phyloP scores from a whole-genome alignment of 2,888 invertebrate species.

The Acleris cristana region DNA sequence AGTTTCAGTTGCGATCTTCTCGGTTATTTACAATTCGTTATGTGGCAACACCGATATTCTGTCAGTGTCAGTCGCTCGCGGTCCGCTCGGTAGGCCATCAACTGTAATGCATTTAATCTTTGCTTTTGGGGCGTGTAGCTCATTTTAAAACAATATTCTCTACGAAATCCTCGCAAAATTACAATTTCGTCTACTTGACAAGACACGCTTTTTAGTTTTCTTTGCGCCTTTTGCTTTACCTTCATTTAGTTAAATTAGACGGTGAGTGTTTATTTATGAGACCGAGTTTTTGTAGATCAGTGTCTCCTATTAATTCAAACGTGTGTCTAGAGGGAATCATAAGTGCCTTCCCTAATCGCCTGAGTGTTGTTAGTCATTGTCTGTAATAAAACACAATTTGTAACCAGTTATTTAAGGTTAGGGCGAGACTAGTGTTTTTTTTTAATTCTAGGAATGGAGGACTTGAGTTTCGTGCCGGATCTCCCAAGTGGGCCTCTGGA shows the following conservation, averaged over 20 bases:
- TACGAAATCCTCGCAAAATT: constrained; percentile 8
- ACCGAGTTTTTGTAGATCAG: constrained; percentile 39
- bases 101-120: constrained; percentile 24
- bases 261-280: constrained; percentile 53
- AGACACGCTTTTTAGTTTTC: neutral
- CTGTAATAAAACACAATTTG: constrained; percentile 46
- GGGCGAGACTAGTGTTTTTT: constrained; percentile 48
- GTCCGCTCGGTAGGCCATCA: constrained; percentile 14
- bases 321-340: constrained; percentile 50
- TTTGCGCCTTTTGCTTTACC: constrained; percentile 6
- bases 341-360: constrained; percentile 45
- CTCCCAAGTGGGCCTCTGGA: constrained; percentile 91
- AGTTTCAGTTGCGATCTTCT: neutral
- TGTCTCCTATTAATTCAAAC: constrained; percentile 34
- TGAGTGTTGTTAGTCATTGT: constrained; percentile 56
- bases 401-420: constrained; percentile 37
- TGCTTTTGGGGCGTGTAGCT: constrained; percentile 33
- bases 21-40: neutral
- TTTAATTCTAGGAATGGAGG: constrained; percentile 65
- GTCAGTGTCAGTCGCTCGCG: constrained; percentile 27
- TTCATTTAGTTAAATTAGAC: constrained; percentile 43
- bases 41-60: constrained; percentile 16
- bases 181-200: neutral
- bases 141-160: constrained; percentile 19
- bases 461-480: constrained; percentile 86